Conservation (phyloP, 2,113 vertebrate species). For the Pteropus alecto region DNA sequence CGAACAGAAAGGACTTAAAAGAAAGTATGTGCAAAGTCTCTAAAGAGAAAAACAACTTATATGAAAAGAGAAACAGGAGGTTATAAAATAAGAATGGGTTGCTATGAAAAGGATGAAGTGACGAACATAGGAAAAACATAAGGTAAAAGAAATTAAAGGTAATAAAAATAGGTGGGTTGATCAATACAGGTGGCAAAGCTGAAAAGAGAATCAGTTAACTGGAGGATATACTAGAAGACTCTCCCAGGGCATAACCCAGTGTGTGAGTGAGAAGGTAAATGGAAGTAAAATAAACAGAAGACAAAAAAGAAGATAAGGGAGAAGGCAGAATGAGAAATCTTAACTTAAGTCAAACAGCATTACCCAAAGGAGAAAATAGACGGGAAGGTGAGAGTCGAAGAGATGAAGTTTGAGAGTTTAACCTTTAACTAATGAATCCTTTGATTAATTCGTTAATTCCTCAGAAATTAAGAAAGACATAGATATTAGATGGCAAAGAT, state of each 20-base stretch:
- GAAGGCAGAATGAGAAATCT: not conserved
- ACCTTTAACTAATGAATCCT: not conserved
- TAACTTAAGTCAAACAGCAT: not conserved
- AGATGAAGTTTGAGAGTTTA: not conserved
- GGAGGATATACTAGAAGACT: not conserved
- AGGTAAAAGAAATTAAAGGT: not conserved
- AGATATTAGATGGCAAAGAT: not conserved
- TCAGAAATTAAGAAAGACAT: not conserved
- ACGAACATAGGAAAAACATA: not conserved
- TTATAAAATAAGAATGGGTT: not conserved
- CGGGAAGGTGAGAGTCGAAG: not conserved
- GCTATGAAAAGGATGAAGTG: not conserved
- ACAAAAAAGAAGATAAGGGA: not conserved
- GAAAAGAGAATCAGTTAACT: not conserved
- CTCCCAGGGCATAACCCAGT: not conserved
- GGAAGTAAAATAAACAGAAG: not conserved
- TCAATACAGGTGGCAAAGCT: not conserved
- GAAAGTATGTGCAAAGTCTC: not conserved
- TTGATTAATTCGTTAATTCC: not conserved
- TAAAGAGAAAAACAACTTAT: not conserved
- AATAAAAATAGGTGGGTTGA: not conserved
- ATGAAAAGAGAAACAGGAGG: not conserved
- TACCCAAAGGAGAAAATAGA: not conserved
- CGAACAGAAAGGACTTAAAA: not conserved
- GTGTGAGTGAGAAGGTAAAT: not conserved